Evolutionary conservation across 1,140 invertebrate species (phyloP).

Genomic region (Lutraria rhynchaena): DNA sequence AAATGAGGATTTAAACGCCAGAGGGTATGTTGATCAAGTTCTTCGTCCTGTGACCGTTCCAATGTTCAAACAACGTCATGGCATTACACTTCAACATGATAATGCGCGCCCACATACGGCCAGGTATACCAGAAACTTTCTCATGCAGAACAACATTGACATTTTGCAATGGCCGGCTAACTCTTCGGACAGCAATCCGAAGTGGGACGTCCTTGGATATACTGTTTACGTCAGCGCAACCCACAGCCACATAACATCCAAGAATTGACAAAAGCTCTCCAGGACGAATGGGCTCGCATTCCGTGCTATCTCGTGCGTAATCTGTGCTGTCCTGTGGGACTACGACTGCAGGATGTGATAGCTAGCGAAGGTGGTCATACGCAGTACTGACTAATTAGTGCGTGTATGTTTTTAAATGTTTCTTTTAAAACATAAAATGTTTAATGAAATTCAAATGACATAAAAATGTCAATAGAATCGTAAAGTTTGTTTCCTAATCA

Average conservation of each 20-base stretch:
- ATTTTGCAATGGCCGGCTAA: not conserved
- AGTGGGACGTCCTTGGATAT: not conserved
- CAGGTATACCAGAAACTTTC: not conserved
- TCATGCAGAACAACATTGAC: not conserved
- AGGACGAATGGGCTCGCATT: not conserved
- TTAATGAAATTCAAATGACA: too few relatives aligned
- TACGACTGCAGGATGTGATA: not conserved
- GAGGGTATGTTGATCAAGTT: slow-evolving; percentile 3
- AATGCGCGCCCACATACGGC: not conserved
- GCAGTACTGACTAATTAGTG: not conserved
- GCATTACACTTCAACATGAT: slow-evolving; percentile 13
- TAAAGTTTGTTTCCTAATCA: too few relatives aligned
- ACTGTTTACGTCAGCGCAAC: not conserved
- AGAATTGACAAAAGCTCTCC: not conserved
- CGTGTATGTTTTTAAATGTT: too few relatives aligned
- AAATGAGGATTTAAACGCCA: not conserved
- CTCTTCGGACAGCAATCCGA: not conserved
- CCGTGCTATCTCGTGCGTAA: not conserved
- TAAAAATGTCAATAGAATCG: too few relatives aligned
- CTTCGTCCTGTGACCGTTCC: slow-evolving; percentile 1
- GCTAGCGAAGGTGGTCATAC: not conserved
- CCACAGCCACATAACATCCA: not conserved
- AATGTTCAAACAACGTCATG: not conserved
- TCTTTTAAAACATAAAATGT: too few relatives aligned
- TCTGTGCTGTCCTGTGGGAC: not conserved